Conservation (phyloP, 2,888 invertebrate genomes). For the Agriopis marginaria region DNA sequence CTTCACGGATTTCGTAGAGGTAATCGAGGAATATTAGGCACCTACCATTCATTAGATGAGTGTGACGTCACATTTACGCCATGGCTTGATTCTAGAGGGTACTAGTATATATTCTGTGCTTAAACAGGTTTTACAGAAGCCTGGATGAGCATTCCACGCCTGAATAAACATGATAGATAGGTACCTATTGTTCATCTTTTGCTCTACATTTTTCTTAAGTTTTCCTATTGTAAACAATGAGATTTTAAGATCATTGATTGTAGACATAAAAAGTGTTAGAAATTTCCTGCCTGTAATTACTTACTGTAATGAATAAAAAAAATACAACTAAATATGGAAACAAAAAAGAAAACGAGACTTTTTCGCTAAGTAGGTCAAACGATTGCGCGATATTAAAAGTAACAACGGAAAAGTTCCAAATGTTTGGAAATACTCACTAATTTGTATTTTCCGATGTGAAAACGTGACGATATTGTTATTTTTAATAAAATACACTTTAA, state of each 20-base stretch:
- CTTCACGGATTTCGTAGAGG: conserved; percentile 43
- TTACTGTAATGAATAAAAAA: background rate
- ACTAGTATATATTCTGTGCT: conserved; percentile 3
- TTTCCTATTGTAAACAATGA: background rate
- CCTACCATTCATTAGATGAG: conserved; percentile 49
- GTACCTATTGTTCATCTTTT: background rate
- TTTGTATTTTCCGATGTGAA: conserved; percentile 8
- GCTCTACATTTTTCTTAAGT: conserved; percentile 7
- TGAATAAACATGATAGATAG: background rate
- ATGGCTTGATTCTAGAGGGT: conserved; percentile 14
- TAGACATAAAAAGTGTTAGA: background rate
- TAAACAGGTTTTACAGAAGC: conserved; percentile 28
- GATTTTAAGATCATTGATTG: background rate
- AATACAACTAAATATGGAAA: background rate
- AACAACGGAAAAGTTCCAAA: conserved; percentile 3
- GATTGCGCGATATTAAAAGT: background rate
- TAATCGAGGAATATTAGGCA: conserved; percentile 43
- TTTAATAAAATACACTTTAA: conserved; percentile 24
- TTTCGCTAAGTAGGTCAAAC: background rate
- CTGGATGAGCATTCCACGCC: conserved; percentile 28
- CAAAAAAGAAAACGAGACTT: background rate
- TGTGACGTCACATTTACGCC: conserved; percentile 43
- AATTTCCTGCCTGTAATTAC: no score
- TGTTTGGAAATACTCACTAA: conserved; percentile 7
- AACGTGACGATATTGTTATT: conserved; percentile 25